Evolutionary conservation across 2,888 invertebrate genomes (phyloP).

Genomic region (Nephrotoma appendiculata): DNA sequence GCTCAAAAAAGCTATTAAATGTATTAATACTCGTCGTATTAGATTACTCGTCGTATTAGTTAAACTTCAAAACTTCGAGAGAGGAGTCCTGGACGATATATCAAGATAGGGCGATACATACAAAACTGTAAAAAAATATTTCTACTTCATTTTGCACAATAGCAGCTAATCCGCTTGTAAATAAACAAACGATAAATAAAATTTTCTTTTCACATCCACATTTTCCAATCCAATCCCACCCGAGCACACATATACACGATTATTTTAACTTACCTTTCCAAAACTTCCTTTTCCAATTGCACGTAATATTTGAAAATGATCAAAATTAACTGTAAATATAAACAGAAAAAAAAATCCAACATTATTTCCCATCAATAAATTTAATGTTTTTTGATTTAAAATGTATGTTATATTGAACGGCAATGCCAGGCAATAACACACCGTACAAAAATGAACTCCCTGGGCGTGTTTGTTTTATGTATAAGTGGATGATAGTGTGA

Average conservation of each 20-base stretch:
- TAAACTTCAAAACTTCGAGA: too few species aligned
- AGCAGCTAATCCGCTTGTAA: too few species aligned
- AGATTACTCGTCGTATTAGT: too few species aligned
- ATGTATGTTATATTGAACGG: neutral
- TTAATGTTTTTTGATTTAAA: neutral
- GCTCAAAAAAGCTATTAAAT: too few species aligned
- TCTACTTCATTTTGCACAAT: too few species aligned
- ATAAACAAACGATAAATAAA: too few species aligned
- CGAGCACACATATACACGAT: constrained; percentile 1
- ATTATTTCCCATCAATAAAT: constrained; percentile 8
- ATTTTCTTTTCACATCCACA: too few species aligned
- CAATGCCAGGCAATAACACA: neutral
- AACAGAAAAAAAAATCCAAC: constrained; percentile 25
- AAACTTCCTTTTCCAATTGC: constrained; percentile 80
- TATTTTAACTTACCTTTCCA: constrained; percentile 52
- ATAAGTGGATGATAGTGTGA: neutral
- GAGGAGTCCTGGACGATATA: too few species aligned
- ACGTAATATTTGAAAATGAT: constrained; percentile 71
- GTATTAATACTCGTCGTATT: too few species aligned
- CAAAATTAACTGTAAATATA: constrained; percentile 52
- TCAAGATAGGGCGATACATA: too few species aligned
- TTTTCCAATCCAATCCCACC: neutral
- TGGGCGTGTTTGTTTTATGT: neutral
- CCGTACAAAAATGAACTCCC: neutral
- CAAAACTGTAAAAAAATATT: too few species aligned